Conservation (phyloP, 1,140 invertebrate species). For the Drosophila melanogaster region DNA sequence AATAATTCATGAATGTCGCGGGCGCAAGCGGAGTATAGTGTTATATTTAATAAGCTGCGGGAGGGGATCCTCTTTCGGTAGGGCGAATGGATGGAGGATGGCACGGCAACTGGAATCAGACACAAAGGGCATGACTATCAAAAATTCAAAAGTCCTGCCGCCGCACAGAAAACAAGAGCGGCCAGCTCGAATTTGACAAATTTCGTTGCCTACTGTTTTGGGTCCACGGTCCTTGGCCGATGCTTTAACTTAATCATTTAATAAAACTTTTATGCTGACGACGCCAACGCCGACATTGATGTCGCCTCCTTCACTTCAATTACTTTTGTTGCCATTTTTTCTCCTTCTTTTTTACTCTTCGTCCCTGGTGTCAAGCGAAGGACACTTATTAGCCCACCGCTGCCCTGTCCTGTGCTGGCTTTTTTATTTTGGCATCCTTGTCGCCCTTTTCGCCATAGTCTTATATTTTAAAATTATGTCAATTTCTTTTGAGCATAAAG, state of each 20-base stretch:
- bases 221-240: conserved; percentile 21
- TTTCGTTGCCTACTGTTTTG: conserved; percentile 63
- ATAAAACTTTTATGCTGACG: conserved; percentile 80
- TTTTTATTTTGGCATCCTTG: conserved; percentile 40
- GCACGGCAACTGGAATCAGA: conserved; percentile 39
- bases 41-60: conserved; percentile 77
- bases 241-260: conserved; percentile 80
- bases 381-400: conserved; percentile 68
- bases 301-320: conserved; percentile 32
- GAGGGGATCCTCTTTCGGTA: not conserved
- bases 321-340: conserved; percentile 60
- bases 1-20: conserved; percentile 77
- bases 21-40: conserved; percentile 54
- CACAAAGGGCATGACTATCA: conserved; percentile 71
- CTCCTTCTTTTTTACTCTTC: not conserved
- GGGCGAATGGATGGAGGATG: not conserved
- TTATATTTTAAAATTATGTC: conserved; percentile 72
- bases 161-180: conserved; percentile 2
- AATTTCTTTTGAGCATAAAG: conserved; percentile 64
- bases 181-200: conserved; percentile 67
- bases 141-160: conserved; percentile 70
- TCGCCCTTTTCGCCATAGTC: conserved; percentile 25
- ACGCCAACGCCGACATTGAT: conserved; percentile 45
- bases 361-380: conserved; percentile 38
- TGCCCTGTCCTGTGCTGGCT: conserved; percentile 14